A percentile compares a stretch with the other conserved stretches of the same genome.
These are phyloP conservation scores for Dolichoris vasculosae DNA, from an alignment of 1,140 invertebrate genomes.

Conservation along the genomic window DNA sequence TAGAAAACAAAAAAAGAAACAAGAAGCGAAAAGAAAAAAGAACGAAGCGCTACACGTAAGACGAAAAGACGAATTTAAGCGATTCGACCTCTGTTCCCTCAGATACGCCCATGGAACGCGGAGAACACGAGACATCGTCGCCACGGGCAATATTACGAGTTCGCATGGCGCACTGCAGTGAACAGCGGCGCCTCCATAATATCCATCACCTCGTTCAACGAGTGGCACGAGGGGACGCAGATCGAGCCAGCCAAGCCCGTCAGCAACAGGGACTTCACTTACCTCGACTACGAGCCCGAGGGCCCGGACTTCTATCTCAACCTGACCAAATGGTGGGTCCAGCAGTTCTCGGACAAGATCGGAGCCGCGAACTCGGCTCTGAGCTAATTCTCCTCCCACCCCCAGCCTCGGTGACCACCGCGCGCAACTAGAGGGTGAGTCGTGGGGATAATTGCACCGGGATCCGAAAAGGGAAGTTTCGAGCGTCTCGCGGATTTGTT, in stretches of 20 bases:
- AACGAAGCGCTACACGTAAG: neutral
- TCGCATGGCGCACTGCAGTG: conserved; percentile 76
- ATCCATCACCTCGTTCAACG: conserved; percentile 78
- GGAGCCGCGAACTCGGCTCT: conserved; percentile 9
- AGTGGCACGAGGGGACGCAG: conserved; percentile 79
- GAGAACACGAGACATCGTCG: conserved; percentile 76
- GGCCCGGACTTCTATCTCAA: conserved; percentile 77
- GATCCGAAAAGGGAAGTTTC: no score
- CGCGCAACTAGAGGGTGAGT: no score
- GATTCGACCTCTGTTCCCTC: neutral
- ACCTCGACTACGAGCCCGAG: conserved; percentile 77
- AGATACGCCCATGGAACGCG: conserved; percentile 75
- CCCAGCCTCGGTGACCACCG: neutral
- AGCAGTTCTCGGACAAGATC: conserved; percentile 70
- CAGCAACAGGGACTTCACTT: conserved; percentile 71
- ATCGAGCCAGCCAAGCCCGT: conserved; percentile 77
- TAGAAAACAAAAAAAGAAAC: no score
- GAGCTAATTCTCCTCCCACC: conserved; percentile 12
- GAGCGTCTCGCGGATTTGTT: neutral
- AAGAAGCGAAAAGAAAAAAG: neutral
- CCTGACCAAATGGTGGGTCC: conserved; percentile 77
- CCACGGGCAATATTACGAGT: conserved; percentile 77
- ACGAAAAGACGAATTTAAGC: neutral
- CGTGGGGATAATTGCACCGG: no score
- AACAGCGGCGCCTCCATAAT: conserved; percentile 74